These are phyloP conservation scores for Hemibagrus guttatus DNA, from an alignment of 2,797 vertebrate species.

Conservation along the genomic window DNA sequence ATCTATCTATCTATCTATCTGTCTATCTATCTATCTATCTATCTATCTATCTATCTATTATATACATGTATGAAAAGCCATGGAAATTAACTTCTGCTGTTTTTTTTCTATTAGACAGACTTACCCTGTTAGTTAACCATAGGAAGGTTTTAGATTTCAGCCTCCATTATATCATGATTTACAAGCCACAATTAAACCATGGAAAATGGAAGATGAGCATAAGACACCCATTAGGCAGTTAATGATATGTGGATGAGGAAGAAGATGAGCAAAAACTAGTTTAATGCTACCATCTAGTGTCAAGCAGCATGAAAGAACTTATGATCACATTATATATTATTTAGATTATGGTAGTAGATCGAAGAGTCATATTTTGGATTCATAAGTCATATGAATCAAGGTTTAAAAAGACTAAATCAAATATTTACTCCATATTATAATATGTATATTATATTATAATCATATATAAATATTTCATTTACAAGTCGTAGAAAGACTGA, in stretches of 20 bases:
- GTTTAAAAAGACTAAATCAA: too few species aligned
- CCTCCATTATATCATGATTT: background rate
- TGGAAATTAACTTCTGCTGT: background rate
- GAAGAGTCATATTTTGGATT: too few species aligned
- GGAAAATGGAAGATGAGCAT: background rate
- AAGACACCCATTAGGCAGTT: background rate
- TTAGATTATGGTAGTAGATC: too few species aligned
- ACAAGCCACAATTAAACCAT: background rate
- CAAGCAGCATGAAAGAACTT: background rate
- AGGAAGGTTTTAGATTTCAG: background rate
- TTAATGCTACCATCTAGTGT: conserved; percentile 68
- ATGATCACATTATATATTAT: background rate
- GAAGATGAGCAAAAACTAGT: background rate
- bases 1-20: background rate
- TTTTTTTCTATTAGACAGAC: background rate
- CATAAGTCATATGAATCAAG: background rate
- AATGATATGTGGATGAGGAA: background rate
- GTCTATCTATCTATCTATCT: background rate
- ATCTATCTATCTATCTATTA: background rate
- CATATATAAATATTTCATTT: too few species aligned
- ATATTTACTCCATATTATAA: background rate
- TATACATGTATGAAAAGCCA: background rate
- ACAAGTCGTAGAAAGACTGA: too few species aligned
- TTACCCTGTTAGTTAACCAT: background rate
- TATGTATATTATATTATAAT: too few species aligned